Evolutionary conservation across 2,113 vertebrate species (phyloP).

Genomic region (Stictonetta naevosa): DNA sequence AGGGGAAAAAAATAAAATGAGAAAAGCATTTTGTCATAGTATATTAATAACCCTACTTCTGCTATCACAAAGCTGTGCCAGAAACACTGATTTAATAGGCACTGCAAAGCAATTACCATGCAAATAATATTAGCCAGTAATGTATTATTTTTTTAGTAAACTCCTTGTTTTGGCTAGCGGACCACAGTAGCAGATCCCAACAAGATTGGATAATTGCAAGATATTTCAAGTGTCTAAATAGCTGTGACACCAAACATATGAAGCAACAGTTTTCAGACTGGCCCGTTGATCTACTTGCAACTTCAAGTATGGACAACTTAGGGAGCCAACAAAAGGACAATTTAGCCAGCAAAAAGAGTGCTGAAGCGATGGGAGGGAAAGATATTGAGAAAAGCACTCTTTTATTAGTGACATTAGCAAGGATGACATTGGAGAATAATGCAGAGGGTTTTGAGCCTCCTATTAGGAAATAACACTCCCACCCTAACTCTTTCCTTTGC

Average conservation of each 20-base stretch:
- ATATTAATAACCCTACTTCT: slow-evolving; percentile 57
- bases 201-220: slow-evolving; percentile 50
- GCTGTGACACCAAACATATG: slow-evolving; percentile 40
- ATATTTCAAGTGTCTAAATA: slow-evolving; percentile 54
- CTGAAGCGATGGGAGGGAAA: neutral
- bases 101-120: slow-evolving; percentile 66
- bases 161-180: slow-evolving; percentile 57
- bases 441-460: neutral
- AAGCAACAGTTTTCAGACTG: slow-evolving; percentile 5
- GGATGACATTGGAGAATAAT: neutral
- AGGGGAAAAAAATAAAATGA: neutral
- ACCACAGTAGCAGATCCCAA: slow-evolving; percentile 29
- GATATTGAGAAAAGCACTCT: neutral
- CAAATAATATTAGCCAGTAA: slow-evolving; percentile 63
- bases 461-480: neutral
- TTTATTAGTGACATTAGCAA: neutral
- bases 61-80: slow-evolving; percentile 43
- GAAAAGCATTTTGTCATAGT: slow-evolving; percentile 21
- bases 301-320: neutral
- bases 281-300: neutral
- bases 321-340: neutral
- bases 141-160: slow-evolving; percentile 43
- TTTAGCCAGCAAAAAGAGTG: neutral
- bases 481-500: neutral
- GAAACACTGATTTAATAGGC: slow-evolving; percentile 64